phyloP scores from a whole-genome alignment of 2,888 invertebrate genomes.

The Brachynemurus nebulosus region DNA sequence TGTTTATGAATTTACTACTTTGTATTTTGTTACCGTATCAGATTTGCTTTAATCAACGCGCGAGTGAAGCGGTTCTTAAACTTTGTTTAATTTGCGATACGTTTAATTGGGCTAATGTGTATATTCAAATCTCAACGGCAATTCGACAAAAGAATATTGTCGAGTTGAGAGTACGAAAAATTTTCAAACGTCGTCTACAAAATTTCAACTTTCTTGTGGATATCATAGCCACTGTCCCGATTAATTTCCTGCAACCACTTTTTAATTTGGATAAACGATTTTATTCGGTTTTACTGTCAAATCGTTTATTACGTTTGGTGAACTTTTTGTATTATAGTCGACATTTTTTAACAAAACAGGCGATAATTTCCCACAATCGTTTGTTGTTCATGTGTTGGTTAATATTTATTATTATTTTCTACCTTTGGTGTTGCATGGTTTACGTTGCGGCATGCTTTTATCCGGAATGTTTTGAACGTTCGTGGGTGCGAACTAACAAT shows the following conservation, averaged over 20 bases:
- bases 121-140: conserved; percentile 4
- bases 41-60: neutral
- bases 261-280: neutral
- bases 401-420: too few relatives aligned
- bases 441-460: too few relatives aligned
- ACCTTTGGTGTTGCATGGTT: too few relatives aligned
- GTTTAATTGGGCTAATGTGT: neutral
- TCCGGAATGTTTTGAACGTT: too few relatives aligned
- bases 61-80: neutral
- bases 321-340: too few relatives aligned
- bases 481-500: too few relatives aligned
- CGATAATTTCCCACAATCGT: too few relatives aligned
- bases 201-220: neutral
- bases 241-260: neutral
- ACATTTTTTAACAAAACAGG: too few relatives aligned
- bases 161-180: neutral
- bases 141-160: neutral
- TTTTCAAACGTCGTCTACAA: neutral
- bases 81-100: neutral
- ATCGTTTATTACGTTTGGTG: too few relatives aligned
- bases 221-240: neutral
- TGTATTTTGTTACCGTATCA: neutral
- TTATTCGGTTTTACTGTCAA: too few relatives aligned
- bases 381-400: too few relatives aligned
- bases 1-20: neutral